Percentiles rank a stretch among this genome's conserved stretches.
phyloP scores from a whole-genome alignment of 2,888 invertebrate genomes.

The Pseudococcus longispinus region DNA sequence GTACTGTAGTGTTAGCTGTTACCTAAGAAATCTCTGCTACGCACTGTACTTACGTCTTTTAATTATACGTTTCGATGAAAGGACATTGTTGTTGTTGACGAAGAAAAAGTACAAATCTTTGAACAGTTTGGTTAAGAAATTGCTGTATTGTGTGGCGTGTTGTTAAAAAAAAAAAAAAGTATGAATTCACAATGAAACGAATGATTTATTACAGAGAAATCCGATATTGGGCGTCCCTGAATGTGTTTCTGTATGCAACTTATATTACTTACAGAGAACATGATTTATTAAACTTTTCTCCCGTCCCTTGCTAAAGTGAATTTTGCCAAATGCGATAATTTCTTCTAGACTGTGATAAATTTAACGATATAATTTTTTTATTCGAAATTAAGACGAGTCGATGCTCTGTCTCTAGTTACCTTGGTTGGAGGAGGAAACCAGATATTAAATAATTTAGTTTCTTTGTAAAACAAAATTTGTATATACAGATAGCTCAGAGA shows the following conservation, averaged over 20 bases:
- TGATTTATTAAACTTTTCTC: constrained; percentile 14
- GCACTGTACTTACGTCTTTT: neutral
- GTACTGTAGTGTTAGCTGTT: too few relatives aligned
- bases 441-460: neutral
- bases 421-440: neutral
- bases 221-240: constrained; percentile 35
- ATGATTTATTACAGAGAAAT: constrained; percentile 36
- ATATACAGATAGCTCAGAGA: neutral
- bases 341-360: constrained; percentile 1
- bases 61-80: constrained; percentile 26
- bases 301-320: neutral
- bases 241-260: constrained; percentile 41
- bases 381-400: neutral
- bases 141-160: constrained; percentile 18
- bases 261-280: constrained; percentile 12
- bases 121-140: neutral
- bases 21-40: constrained; percentile 10
- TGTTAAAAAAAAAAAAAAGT: neutral
- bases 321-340: constrained; percentile 26
- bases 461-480: neutral
- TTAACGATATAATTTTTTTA: neutral
- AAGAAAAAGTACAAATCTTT: constrained; percentile 40
- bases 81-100: constrained; percentile 41
- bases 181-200: constrained; percentile 41
- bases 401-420: neutral